Base-by-base conservation (phyloP, 1,140 invertebrate genomes). In the Samia ricini region DNA sequence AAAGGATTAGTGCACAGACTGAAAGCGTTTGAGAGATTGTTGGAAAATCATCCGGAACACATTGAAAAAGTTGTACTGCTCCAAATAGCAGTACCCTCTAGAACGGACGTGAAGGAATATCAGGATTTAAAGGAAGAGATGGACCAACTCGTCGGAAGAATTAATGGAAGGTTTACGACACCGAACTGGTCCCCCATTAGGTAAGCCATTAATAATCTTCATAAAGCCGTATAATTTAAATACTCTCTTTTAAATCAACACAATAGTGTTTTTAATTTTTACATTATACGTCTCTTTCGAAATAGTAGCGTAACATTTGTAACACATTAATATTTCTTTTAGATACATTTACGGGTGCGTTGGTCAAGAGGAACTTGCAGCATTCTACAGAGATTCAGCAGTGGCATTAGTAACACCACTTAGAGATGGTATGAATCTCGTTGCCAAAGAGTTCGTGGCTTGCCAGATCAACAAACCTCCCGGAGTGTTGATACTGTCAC, bases 361-460 rank as follows among this genome's bases (percentile, higher is more conserved):
- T 0, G 95, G 94, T 61, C 96, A 97, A 88, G 94, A 95, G 69
- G 95, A 97, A 76, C 79, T 98, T 24, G 96, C 96, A 2, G 95
- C 95, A 0, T 95, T 97, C 68, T 97, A 97, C 85, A 91, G 96
- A 18, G 96, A 97, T 74, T 94, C 96, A 0, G 94, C 95, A 0
- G 96, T 98, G 0, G 96, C 95, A 19, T 83, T 98, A 18, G 96
- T 98, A 0, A 97, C 97, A 0, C 97, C 97, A 0, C 84, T 98
- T 0, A 90, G 97, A 50, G 97, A 98, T 81, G 97, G 97, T 51
- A 98, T 98, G 97, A 98, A 98, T 90, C 91, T 98, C 50, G 97
- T 98, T 0, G 97, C 97, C 4, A 98, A 98, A 85, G 97, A 98
- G 84, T 98, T 97, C 76, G 96, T 98, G 2, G 97, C 97, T 4